These are phyloP conservation scores for Drosophila triauraria DNA, from an alignment of 1,140 invertebrate genomes.

Conservation along the genomic window DNA sequence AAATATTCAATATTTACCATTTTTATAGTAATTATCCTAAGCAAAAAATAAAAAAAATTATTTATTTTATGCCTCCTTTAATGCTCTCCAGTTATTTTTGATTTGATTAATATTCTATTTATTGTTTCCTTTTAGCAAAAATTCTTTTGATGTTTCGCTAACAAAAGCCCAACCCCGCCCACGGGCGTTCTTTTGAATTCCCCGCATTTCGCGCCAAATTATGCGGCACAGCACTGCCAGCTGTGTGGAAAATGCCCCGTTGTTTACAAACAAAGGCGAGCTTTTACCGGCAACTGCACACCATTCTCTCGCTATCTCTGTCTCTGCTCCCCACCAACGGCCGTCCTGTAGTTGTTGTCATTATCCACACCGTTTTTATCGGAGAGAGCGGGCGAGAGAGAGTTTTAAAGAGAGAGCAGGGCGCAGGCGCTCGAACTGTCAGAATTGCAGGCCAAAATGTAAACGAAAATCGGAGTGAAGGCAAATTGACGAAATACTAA, in stretches of 20 bases:
- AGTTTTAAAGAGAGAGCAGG: constrained; percentile 2
- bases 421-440: constrained; percentile 73
- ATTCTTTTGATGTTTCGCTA: not conserved
- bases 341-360: not conserved
- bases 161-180: not conserved
- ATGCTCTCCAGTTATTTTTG: too few species aligned
- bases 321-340: not conserved
- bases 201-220: not conserved
- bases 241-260: not conserved
- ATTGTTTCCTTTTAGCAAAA: too few species aligned
- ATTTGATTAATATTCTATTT: too few species aligned
- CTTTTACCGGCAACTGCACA: constrained; percentile 38
- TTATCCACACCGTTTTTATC: constrained; percentile 12
- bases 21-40: too few species aligned
- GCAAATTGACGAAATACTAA: constrained; percentile 59
- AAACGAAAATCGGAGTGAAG: constrained; percentile 63
- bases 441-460: constrained; percentile 77
- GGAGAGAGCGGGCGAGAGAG: not conserved
- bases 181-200: constrained; percentile 1
- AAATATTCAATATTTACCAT: too few species aligned
- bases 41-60: too few species aligned
- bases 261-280: constrained; percentile 52
- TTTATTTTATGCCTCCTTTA: too few species aligned
- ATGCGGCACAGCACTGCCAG: constrained; percentile 25
- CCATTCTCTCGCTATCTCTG: constrained; percentile 2